Evolutionary conservation across 2,888 invertebrate species (phyloP).

Genomic region (Galerucella nymphaeae): DNA sequence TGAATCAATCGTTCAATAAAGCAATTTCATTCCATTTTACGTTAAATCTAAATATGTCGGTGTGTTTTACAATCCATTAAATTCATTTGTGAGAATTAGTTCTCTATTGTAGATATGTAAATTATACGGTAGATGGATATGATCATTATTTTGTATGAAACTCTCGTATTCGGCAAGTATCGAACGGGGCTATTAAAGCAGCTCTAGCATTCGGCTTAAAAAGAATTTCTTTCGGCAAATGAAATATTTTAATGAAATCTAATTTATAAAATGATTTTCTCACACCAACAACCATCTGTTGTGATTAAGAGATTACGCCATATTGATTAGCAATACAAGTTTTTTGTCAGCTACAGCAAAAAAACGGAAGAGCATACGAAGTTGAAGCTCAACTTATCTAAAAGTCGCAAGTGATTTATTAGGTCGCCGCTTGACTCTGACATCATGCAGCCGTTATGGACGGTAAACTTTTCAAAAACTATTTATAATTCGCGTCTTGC

Average conservation of each 20-base stretch:
- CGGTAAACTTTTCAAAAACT: conserved; percentile 56
- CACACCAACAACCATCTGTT: neutral
- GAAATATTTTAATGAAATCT: too few species aligned
- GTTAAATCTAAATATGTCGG: neutral
- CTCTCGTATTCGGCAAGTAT: neutral
- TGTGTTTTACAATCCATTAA: neutral
- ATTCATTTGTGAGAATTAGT: neutral
- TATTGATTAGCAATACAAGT: conserved; percentile 34
- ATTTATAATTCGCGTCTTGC: conserved; percentile 56
- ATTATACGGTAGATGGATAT: neutral
- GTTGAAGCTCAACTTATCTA: conserved; percentile 29
- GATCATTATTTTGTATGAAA: neutral
- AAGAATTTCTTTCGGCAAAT: too few species aligned
- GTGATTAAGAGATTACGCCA: conserved; percentile 31
- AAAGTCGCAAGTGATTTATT: conserved; percentile 49
- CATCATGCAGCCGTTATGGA: conserved; percentile 57
- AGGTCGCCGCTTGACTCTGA: conserved; percentile 56
- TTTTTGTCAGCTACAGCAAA: conserved; percentile 25
- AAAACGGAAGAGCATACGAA: conserved; percentile 15
- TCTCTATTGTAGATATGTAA: neutral
- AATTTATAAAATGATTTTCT: too few species aligned
- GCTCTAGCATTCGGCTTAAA: too few species aligned
- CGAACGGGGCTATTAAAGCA: too few species aligned
- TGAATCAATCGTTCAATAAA: neutral
- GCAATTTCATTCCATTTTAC: neutral